A percentile compares a stretch with the other conserved stretches of the same genome.
These are phyloP conservation scores for Nannobrachium achirus DNA, from an alignment of 2,113 vertebrate genomes.

Conservation along the genomic window DNA sequence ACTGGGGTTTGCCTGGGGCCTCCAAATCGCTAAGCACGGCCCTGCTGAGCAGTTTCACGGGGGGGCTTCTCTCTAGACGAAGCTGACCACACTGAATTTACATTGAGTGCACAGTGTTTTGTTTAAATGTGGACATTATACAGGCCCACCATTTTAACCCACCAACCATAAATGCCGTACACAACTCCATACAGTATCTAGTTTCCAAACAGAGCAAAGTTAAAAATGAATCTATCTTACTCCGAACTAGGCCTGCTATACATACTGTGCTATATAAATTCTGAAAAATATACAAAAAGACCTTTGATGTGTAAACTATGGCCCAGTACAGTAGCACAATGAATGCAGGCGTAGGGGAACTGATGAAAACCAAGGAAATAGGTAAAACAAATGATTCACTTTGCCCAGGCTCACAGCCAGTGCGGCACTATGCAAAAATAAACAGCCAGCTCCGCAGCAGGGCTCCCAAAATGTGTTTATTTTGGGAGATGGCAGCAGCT, in stretches of 20 bases:
- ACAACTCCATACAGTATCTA: constrained; percentile 35
- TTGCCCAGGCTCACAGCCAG: constrained; percentile 55
- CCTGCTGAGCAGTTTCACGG: constrained; percentile 41
- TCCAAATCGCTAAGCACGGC: too few relatives aligned
- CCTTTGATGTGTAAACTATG: constrained; percentile 31
- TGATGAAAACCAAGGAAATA: constrained; percentile 49
- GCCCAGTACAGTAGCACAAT: constrained; percentile 62
- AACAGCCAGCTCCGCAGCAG: constrained; percentile 48
- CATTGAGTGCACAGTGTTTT: constrained; percentile 56
- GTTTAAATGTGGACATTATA: constrained; percentile 49
- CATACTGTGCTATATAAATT: constrained; percentile 32
- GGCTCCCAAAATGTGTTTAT: constrained; percentile 59
- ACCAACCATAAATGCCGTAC: constrained; percentile 27
- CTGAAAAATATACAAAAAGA: constrained; percentile 47
- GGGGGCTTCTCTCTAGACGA: constrained; percentile 22
- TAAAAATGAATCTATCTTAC: constrained; percentile 27
- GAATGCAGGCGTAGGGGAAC: constrained; percentile 15
- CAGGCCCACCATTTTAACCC: constrained; percentile 57
- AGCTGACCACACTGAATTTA: constrained; percentile 47
- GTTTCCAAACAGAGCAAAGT: constrained; percentile 66
- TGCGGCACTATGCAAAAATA: constrained; percentile 56
- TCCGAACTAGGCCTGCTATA: constrained; percentile 11
- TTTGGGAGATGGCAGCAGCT: constrained; percentile 35
- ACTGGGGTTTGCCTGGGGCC: too few relatives aligned
- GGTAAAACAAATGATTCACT: constrained; percentile 61